A percentile compares a stretch with the other conserved stretches of the same genome.
Conservation (phyloP, 2,797 vertebrate species). For the Sternarchorhynchus goeldii region DNA sequence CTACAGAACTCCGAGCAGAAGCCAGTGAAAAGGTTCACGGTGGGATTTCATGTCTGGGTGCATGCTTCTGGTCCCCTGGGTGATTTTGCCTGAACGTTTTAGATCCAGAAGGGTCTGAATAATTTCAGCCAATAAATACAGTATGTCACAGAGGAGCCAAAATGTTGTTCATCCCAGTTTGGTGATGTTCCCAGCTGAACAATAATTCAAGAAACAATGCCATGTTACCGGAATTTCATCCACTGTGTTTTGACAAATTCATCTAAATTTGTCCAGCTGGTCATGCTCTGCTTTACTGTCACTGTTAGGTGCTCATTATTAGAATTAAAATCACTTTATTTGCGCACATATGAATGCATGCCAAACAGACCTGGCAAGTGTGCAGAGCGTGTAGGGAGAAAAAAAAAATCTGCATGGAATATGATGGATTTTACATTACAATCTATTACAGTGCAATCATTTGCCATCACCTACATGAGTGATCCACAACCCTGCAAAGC, state of each 20-base stretch:
- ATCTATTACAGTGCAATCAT: constrained; percentile 49
- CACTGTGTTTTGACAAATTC: background rate
- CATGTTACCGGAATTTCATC: background rate
- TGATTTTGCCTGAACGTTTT: constrained; percentile 68
- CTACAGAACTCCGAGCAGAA: background rate
- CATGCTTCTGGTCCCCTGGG: constrained; percentile 61
- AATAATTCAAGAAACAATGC: background rate
- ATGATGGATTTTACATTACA: background rate
- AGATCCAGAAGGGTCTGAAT: constrained; percentile 62
- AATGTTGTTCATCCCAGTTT: constrained; percentile 38
- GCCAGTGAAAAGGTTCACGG: constrained; percentile 1
- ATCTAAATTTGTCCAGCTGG: too few relatives aligned
- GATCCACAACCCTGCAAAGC: constrained; percentile 26
- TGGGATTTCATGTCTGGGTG: background rate
- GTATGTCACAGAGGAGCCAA: constrained; percentile 59
- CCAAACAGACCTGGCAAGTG: background rate
- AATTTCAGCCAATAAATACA: constrained; percentile 66
- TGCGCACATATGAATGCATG: background rate
- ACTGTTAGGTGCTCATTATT: too few relatives aligned
- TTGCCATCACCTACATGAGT: constrained; percentile 30
- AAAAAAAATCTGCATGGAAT: background rate
- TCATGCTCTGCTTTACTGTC: too few relatives aligned
- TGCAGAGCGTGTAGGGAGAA: too few relatives aligned
- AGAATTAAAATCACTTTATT: too few relatives aligned
- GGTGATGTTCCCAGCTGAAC: background rate